Evolutionary conservation across 1,140 invertebrate genomes (phyloP).

Genomic region (Heliothis virescens): DNA sequence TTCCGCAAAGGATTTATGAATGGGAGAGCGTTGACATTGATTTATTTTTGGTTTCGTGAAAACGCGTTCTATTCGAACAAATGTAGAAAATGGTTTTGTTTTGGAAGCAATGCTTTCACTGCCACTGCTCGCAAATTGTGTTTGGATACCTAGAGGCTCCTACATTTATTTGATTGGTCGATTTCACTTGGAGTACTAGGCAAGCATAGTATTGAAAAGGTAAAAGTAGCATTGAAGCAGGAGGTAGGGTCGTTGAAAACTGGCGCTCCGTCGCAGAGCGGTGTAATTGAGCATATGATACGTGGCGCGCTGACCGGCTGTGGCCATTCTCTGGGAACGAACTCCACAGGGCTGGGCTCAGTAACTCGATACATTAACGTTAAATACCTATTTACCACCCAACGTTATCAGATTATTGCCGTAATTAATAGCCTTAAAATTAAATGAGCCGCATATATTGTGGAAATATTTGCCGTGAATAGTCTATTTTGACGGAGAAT

Average conservation of each 20-base stretch:
- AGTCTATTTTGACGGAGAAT: background rate
- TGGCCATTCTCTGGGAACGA: slow-evolving; percentile 62
- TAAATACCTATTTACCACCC: slow-evolving; percentile 32
- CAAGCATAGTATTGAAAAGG: slow-evolving; percentile 48
- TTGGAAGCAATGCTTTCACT: slow-evolving; percentile 18
- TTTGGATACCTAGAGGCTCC: slow-evolving; percentile 1
- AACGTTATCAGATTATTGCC: slow-evolving; percentile 23
- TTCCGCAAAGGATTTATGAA: slow-evolving; percentile 50
- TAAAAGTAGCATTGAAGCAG: slow-evolving; percentile 39
- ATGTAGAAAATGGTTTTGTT: slow-evolving; percentile 30
- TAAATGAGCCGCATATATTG: slow-evolving; percentile 12
- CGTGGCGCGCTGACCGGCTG: slow-evolving; percentile 67
- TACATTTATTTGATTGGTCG: slow-evolving; percentile 6
- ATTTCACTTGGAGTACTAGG: background rate
- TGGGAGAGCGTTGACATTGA: slow-evolving; percentile 43
- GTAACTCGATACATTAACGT: slow-evolving; percentile 32
- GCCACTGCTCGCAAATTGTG: background rate
- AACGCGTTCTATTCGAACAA: slow-evolving; percentile 31
- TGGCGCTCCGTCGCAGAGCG: slow-evolving; percentile 52
- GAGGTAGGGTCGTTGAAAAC: slow-evolving; percentile 47
- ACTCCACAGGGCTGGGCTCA: slow-evolving; percentile 57
- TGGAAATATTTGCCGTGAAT: slow-evolving; percentile 9
- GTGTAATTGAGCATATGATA: slow-evolving; percentile 79
- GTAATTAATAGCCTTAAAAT: slow-evolving; percentile 10
- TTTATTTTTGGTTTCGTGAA: slow-evolving; percentile 44